Conservation (phyloP, 2,888 invertebrate genomes). For the Meliscaeva auricollis region DNA sequence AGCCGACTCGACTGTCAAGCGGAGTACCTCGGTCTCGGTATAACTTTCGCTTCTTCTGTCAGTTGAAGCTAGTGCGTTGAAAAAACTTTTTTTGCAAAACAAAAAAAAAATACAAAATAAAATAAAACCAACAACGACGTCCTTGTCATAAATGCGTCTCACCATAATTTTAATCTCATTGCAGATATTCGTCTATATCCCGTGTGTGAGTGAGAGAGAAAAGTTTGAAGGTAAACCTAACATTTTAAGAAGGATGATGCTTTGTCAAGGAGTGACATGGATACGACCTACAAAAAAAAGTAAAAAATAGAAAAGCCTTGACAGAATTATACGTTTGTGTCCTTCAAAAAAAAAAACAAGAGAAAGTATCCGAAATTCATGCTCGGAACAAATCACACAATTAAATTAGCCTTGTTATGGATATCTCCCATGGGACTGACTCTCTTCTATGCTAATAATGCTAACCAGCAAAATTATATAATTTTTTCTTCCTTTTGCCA, state of each 20-base stretch:
- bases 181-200: neutral
- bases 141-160: slow-evolving; percentile 18
- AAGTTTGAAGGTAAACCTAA: slow-evolving; percentile 15
- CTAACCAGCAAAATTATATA: slow-evolving; percentile 7
- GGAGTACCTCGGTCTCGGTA: neutral
- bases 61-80: slow-evolving; percentile 33
- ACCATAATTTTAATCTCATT: slow-evolving; percentile 14
- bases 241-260: slow-evolving; percentile 39
- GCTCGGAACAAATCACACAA: slow-evolving; percentile 67
- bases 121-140: neutral
- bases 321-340: neutral
- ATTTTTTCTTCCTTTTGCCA: neutral
- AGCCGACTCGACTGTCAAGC: slow-evolving; percentile 15
- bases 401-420: slow-evolving; percentile 73
- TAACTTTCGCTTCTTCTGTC: slow-evolving; percentile 15
- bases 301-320: slow-evolving; percentile 16
- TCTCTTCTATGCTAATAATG: slow-evolving; percentile 12
- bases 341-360: neutral
- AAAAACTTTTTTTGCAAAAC: slow-evolving; percentile 39
- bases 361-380: slow-evolving; percentile 35
- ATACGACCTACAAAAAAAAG: slow-evolving; percentile 45
- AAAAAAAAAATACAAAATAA: slow-evolving; percentile 11
- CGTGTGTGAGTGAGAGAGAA: neutral
- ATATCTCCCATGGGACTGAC: slow-evolving; percentile 63
- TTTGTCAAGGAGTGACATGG: slow-evolving; percentile 65